Evolutionary conservation across 2,113 vertebrate species (phyloP).

Genomic region (Cryptotis parvus): DNA sequence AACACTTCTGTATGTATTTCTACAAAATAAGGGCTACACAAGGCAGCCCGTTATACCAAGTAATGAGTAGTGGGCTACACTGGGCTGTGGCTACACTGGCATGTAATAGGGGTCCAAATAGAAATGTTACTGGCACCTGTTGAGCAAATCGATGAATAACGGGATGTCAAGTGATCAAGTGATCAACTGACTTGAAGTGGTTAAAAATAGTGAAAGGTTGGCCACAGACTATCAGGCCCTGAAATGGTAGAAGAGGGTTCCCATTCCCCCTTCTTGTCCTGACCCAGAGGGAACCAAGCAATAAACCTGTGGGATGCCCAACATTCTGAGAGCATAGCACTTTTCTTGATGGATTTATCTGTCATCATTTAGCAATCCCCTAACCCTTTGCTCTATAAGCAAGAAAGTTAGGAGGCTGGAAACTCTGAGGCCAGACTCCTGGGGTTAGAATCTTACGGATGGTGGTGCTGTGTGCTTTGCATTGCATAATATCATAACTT

Average conservation of each 20-base stretch:
- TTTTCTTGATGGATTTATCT: constrained; percentile 8
- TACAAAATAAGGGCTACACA: constrained; percentile 43
- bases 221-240: not conserved
- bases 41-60: constrained; percentile 25
- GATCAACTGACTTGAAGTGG: not conserved
- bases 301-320: not conserved
- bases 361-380: not conserved
- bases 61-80: too few species aligned
- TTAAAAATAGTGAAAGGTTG: constrained; percentile 6
- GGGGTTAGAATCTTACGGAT: not conserved
- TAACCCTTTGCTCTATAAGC: not conserved
- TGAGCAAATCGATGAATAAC: too few species aligned
- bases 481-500: not conserved
- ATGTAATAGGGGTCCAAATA: too few species aligned
- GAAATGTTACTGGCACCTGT: too few species aligned
- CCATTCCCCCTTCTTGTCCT: constrained; percentile 5
- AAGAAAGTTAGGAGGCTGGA: constrained; percentile 45
- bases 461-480: not conserved
- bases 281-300: not conserved
- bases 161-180: too few species aligned
- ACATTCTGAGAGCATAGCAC: not conserved
- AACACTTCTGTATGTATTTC: constrained; percentile 11
- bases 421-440: not conserved
- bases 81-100: too few species aligned
- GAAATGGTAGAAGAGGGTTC: not conserved